Evolutionary conservation across 2,113 vertebrate species (phyloP).

Genomic region (Festucalex cinctus): DNA sequence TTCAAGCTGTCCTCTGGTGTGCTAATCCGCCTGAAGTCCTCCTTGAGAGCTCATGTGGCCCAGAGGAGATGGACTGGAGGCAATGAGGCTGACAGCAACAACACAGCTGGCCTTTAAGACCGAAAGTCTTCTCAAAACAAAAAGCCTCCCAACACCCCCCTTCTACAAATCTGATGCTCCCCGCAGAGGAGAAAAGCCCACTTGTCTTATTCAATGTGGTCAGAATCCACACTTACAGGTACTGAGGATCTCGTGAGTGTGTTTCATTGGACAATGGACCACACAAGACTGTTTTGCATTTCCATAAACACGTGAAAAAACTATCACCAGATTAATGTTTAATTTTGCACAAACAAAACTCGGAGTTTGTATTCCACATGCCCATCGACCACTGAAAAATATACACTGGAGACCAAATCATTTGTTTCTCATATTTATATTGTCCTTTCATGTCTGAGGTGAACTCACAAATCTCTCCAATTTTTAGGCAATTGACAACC

Average conservation of each 20-base stretch:
- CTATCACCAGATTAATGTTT: constrained; percentile 59
- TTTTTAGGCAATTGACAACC: constrained; percentile 20
- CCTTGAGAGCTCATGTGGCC: constrained; percentile 48
- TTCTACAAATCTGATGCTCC: constrained; percentile 32
- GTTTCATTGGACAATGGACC: constrained; percentile 65
- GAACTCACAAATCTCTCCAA: constrained; percentile 33
- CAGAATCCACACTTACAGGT: constrained; percentile 23
- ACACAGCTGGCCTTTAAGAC: constrained; percentile 64
- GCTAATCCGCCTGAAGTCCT: constrained; percentile 58
- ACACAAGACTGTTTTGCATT: constrained; percentile 68
- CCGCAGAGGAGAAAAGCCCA: constrained; percentile 15
- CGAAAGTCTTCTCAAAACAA: not conserved
- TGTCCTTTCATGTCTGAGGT: constrained; percentile 22
- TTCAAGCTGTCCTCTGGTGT: constrained; percentile 39
- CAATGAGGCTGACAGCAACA: constrained; percentile 66
- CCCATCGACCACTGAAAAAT: constrained; percentile 33
- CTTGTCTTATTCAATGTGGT: constrained; percentile 13
- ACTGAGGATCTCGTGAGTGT: constrained; percentile 45
- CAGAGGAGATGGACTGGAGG: constrained; percentile 57
- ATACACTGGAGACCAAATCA: constrained; percentile 3
- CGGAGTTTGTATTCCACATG: constrained; percentile 31
- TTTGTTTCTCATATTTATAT: constrained; percentile 18
- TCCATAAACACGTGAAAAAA: constrained; percentile 64
- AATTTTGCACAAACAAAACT: constrained; percentile 63
- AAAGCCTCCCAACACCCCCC: constrained; percentile 12